These are phyloP conservation scores for Magallana nippona DNA, from an alignment of 2,888 invertebrate genomes.

Conservation along the genomic window DNA sequence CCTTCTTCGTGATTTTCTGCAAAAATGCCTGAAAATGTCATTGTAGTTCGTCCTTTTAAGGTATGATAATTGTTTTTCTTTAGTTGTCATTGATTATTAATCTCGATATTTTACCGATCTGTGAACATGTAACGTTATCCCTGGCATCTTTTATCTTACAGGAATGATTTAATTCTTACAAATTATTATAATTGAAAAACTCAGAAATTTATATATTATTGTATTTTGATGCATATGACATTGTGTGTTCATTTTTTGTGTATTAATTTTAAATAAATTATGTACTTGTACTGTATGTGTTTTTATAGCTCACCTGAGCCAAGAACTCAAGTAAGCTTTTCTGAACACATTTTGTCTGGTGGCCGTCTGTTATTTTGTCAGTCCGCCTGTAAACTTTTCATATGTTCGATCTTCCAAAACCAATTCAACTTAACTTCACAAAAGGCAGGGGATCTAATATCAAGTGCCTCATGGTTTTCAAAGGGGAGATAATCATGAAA, in stretches of 20 bases:
- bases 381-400: not conserved
- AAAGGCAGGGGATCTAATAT: too few species aligned
- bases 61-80: not conserved
- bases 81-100: not conserved
- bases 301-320: not conserved
- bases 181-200: too few species aligned
- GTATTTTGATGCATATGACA: too few species aligned
- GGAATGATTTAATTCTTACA: too few species aligned
- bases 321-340: not conserved
- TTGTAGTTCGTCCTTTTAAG: not conserved
- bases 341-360: not conserved
- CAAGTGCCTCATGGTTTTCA: too few species aligned
- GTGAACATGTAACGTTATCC: too few species aligned
- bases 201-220: too few species aligned
- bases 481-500: too few species aligned
- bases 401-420: too few species aligned
- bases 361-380: not conserved
- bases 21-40: slow-evolving; percentile 12
- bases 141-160: too few species aligned
- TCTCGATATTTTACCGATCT: not conserved
- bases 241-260: not conserved
- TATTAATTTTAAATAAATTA: not conserved
- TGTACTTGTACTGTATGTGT: too few species aligned
- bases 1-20: not conserved
- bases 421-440: too few species aligned